Evolutionary conservation across 2,797 vertebrate genomes (phyloP), one percentile per base, ranked within the genome.

Genomic region (Lacerta agilis): DNA sequence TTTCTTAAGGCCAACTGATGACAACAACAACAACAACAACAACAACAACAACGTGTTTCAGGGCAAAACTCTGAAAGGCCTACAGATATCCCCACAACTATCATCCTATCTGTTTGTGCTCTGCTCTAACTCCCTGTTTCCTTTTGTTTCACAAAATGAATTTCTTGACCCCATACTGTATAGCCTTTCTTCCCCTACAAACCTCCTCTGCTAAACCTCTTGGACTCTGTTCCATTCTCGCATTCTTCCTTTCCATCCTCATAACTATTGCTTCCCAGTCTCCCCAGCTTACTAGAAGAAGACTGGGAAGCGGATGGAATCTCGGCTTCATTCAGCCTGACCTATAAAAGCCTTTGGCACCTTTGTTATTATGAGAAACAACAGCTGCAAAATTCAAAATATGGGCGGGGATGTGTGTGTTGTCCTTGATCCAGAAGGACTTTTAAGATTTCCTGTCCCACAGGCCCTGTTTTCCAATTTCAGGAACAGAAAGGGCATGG

Each of bases 271-370:
- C 41, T 83, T 45, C 73, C 83, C 72, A 79, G 76, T 66, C 29
- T 38, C 49, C 83, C 61, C 58, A 84, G 79, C 49, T 80, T 71
- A 82, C 36, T 83, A 64, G 61, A 64, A 80, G 66, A 85, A 77
- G 64, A 3, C n/a, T 58, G 67, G 64, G 75, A 87, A 49, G 1
- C 3, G 0, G 0, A 20, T 15, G 79, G 79, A 72, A 79, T 82
- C 6, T 58, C 25, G 17, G 5, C 9, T 69, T 64, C 69, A 71
- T 33, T 88, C 20, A 67, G 23, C 55, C 7, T 43, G 91, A 92
- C 88, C 81, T 67, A 78, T 86, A 90, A 92, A 92, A 92, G 61
- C 36, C 58, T 81, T 86, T 66, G 84, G 75, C 82, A 86, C 17
- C 80, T 89, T 73, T 89, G n/a, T 86, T 85, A 79, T 78, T 79